Evolutionary conservation across 2,113 vertebrate species (phyloP).

Genomic region (Miniopterus natalensis): DNA sequence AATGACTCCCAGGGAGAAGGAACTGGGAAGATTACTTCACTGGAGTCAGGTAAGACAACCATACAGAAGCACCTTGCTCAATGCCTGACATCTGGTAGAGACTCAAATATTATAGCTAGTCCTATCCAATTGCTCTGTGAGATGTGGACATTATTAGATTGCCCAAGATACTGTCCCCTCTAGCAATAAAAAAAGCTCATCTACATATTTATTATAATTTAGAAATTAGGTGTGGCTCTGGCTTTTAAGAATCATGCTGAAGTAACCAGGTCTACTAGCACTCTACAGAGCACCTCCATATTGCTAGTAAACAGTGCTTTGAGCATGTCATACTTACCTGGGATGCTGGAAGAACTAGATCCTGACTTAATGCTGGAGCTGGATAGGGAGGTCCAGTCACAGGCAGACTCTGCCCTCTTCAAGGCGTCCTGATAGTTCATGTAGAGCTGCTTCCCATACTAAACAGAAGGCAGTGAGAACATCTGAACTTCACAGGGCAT

Average conservation of each 20-base stretch:
- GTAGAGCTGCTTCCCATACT: constrained; percentile 98
- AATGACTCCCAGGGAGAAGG: not conserved
- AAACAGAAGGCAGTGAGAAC: constrained; percentile 74
- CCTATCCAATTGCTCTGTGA: not conserved
- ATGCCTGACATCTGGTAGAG: not conserved
- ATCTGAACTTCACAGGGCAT: not conserved
- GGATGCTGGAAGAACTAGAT: constrained; percentile 96
- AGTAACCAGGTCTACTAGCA: not conserved
- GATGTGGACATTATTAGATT: not conserved
- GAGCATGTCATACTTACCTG: constrained; percentile 88
- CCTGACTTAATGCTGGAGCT: constrained; percentile 98
- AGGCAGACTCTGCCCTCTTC: constrained; percentile 96
- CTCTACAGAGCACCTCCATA: not conserved
- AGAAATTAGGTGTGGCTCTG: constrained; percentile 11
- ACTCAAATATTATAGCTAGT: not conserved
- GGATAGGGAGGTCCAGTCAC: constrained; percentile 98
- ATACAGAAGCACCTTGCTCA: not conserved
- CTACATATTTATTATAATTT: not conserved
- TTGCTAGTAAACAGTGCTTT: not conserved
- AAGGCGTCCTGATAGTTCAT: constrained; percentile 97
- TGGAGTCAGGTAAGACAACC: not conserved
- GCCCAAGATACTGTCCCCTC: not conserved
- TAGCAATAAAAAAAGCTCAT: not conserved
- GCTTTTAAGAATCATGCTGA: constrained; percentile 46
- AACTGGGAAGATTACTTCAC: not conserved